Evolutionary conservation across 2,888 invertebrate genomes (phyloP), one percentile per base, ranked within the genome.

Genomic region (Neuroscelio doddi): DNA sequence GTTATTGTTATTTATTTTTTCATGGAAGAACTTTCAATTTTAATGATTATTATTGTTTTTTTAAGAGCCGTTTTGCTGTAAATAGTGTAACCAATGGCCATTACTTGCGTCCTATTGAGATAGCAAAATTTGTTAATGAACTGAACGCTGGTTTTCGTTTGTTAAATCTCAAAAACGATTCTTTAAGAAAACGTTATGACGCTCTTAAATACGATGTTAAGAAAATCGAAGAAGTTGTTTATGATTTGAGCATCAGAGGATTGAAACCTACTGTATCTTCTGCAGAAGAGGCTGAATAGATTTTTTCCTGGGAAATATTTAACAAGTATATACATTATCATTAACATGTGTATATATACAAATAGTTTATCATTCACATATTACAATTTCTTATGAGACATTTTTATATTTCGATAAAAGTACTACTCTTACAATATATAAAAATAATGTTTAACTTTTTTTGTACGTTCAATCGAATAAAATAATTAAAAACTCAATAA

Each of bases 151-250:
- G 96, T 0, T 97, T 96, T 81, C 90, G 95, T 78, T 86, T 96
- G 55, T 83, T 97, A 9, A 97, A 96, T 80, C 86, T 97, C 45
- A 97, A 97, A 85, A 97, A 97, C 84, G 96, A 96, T 80, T 89
- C 90, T 3, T 85, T 97, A 1, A 88, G 96, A 47, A 96, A 95
- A 80, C 88, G 93, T 9, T 96, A 93, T 75, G 96, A 97, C 85
- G 92, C 90, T 0, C 86, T 97, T 1, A 93, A 96, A 70, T 97
- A 97, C 79, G 96, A 96, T 79, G 92, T 96, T 15, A 96, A 96
- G 85, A 97, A 96, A 84, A 94, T 96, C 10, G 97, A 97, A 80
- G 95, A 95, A 82, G 93, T 96, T 0, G 94, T 94, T 0, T 95
- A 95, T 76, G 95, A 96, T 79, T 87, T 96, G 32, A 92, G 93